These are phyloP conservation scores for Enteromius afrohamiltoni DNA, from an alignment of 2,797 vertebrate genomes.

Conservation along the genomic window DNA sequence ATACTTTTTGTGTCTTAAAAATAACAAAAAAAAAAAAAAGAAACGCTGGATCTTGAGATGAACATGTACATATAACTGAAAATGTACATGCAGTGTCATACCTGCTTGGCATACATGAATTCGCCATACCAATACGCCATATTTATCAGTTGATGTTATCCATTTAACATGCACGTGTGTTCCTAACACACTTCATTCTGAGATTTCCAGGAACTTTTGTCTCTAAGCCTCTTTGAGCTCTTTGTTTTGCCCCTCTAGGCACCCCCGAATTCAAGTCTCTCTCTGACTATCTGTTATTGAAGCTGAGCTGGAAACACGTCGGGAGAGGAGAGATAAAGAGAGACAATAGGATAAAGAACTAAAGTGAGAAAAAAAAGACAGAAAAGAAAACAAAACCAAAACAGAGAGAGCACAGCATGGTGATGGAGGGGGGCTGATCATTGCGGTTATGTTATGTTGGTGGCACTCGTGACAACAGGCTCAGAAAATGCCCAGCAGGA, in stretches of 20 bases:
- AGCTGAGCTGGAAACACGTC: not conserved
- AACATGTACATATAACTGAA: not conserved
- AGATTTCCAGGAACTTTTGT: conserved; percentile 16
- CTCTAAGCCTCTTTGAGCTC: conserved; percentile 3
- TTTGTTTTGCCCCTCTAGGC: conserved; percentile 25
- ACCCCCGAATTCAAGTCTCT: conserved; percentile 3
- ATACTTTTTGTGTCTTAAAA: not conserved
- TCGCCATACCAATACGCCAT: not conserved
- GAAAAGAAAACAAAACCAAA: not conserved
- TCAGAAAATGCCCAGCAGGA: conserved; percentile 52
- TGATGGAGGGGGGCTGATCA: conserved; percentile 26
- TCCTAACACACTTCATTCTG: not conserved
- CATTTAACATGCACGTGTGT: not conserved
- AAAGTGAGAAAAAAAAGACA: not conserved
- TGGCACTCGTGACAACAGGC: conserved; percentile 42
- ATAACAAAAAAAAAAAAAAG: too few relatives aligned
- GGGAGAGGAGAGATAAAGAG: not conserved
- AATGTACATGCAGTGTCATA: not conserved
- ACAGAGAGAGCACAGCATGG: conserved; percentile 19
- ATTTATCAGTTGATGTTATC: not conserved
- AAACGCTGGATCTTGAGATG: not conserved
- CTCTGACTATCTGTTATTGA: conserved; percentile 10
- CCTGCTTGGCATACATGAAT: not conserved
- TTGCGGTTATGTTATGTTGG: conserved; percentile 23
- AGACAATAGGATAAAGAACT: conserved; percentile 2